phyloP scores from a whole-genome alignment of 1,140 invertebrate genomes.

The Pachyrhynchus sulphureomaculatus region DNA sequence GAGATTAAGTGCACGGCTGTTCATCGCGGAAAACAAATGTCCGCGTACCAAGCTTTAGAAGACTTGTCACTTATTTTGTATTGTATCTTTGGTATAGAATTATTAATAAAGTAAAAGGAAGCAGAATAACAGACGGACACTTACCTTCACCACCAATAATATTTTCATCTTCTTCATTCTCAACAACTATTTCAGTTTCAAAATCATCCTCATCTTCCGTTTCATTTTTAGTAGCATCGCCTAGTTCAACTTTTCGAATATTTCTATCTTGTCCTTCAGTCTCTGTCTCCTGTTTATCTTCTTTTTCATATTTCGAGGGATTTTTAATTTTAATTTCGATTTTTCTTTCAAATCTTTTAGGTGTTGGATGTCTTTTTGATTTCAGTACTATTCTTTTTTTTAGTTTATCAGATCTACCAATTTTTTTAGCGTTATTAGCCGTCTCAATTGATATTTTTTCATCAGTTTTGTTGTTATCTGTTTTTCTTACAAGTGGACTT shows the following conservation, averaged over 20 bases:
- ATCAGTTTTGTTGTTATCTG: too few species aligned
- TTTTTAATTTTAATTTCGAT: conserved; percentile 49
- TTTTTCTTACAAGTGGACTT: background rate
- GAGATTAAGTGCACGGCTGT: too few species aligned
- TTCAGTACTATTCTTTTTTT: conserved; percentile 17
- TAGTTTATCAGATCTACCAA: background rate
- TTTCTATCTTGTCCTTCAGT: conserved; percentile 11
- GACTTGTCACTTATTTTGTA: too few species aligned
- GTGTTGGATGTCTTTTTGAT: conserved; percentile 28
- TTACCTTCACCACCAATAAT: conserved; percentile 40
- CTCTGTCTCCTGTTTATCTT: background rate
- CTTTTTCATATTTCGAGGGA: conserved; percentile 44
- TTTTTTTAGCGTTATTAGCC: background rate
- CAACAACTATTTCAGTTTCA: conserved; percentile 29
- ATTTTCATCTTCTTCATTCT: conserved; percentile 34
- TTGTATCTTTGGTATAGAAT: too few species aligned
- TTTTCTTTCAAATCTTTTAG: conserved; percentile 37
- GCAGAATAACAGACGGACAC: too few species aligned
- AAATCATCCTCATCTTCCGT: conserved; percentile 33
- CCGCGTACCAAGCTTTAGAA: too few species aligned
- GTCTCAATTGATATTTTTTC: background rate
- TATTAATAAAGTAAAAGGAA: too few species aligned
- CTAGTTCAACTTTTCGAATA: conserved; percentile 22
- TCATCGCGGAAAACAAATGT: too few species aligned
- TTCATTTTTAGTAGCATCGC: conserved; percentile 26